Evolutionary conservation across 2,113 vertebrate species (phyloP), one percentile per base, ranked within the genome.

Genomic region (Saccopteryx leptura): DNA sequence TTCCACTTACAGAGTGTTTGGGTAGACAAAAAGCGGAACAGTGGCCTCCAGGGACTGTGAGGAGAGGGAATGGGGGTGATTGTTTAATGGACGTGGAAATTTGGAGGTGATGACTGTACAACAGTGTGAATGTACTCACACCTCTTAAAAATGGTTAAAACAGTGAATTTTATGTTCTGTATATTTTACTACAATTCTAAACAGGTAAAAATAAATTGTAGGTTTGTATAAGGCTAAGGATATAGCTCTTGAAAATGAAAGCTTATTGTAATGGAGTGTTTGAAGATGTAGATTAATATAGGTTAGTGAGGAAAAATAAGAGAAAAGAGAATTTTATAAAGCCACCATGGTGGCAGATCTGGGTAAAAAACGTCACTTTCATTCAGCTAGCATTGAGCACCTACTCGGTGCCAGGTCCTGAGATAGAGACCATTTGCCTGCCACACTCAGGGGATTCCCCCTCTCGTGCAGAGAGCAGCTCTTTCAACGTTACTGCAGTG

Each of bases 231-330:
- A 91, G 26, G 65, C 60, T 65, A 75, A 52, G 81, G 23, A 68
- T 28, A 56, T 1, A 69, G 5, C 33, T 82, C 58, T 80, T 74
- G 46, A 85, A 93, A 86, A 94, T n/a, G 76, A 82, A 86, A 81
- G 11, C 0, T 7, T 54, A 75, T 23, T 93, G 31, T 46, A 56
- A 33, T 54, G 58, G 31, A 69, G n/a, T 48, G 48, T 65, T 91
- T 79, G 1, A 46, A n/a, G 26, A 74, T 13, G 10, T 24, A 12
- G 11, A 52, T 65, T 63, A 58, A 80, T 69, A 23, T 33, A 56
- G 24, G 0, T 74, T 75, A 65, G 28, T 60, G 19, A 76, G 21
- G 24, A 60, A 63, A 72, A 68, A 28, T 11, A 90, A 92, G 72
- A 94, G 56, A 75, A 39, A n/a, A 72, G 19, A 71, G 19, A 80